phyloP scores from a whole-genome alignment of 2,797 vertebrate species.

The Mastacembelus armatus region DNA sequence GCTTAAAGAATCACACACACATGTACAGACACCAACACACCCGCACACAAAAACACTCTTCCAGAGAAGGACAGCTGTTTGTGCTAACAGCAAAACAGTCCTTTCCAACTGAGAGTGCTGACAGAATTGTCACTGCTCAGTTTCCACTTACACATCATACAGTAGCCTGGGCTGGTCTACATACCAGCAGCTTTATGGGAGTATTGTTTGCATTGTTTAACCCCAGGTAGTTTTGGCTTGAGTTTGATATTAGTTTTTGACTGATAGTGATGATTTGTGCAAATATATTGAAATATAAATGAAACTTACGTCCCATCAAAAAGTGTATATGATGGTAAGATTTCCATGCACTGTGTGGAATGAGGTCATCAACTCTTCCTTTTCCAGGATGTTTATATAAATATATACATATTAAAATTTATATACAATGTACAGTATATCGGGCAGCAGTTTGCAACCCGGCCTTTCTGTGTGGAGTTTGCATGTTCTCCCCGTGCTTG shows the following conservation, averaged over 20 bases:
- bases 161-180: constrained; percentile 6
- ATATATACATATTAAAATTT: neutral
- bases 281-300: neutral
- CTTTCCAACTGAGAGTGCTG: constrained; percentile 30
- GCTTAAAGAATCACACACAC: constrained; percentile 7
- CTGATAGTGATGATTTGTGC: neutral
- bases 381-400: neutral
- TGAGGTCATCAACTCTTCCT: neutral
- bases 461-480: no score
- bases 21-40: neutral
- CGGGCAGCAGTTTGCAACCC: no score
- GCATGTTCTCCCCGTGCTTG: no score
- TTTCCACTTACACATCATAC: constrained; percentile 14
- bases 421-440: no score
- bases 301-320: no score
- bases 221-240: constrained; percentile 2
- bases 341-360: neutral
- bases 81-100: constrained; percentile 34
- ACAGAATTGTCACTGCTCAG: constrained; percentile 25
- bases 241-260: neutral
- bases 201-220: constrained; percentile 1
- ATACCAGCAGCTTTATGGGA: neutral
- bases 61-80: constrained; percentile 39
- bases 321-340: no score
- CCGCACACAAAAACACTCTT: constrained; percentile 1